Conservation (phyloP, 1,140 invertebrate genomes). For the Procambarus virginalis region DNA sequence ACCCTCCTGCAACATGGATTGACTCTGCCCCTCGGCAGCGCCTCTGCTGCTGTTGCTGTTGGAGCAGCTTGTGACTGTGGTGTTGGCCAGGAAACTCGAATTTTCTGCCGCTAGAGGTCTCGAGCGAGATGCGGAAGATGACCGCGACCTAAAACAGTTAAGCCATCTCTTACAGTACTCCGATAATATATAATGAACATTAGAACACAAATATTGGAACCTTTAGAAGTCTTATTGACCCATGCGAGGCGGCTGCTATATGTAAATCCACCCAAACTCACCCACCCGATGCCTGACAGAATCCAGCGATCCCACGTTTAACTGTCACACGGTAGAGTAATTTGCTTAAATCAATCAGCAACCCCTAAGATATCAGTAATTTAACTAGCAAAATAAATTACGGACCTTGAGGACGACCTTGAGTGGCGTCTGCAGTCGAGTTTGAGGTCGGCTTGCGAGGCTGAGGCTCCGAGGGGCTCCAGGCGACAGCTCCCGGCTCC, state of each 20-base stretch:
- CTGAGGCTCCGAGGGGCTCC: slow-evolving; percentile 48
- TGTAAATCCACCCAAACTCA: too few relatives aligned
- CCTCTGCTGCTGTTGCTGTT: slow-evolving; percentile 6
- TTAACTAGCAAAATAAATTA: too few relatives aligned
- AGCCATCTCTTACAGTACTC: too few relatives aligned
- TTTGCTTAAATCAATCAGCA: too few relatives aligned
- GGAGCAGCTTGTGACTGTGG: slow-evolving; percentile 21
- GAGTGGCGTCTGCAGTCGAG: slow-evolving; percentile 8
- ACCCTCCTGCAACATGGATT: slow-evolving; percentile 23
- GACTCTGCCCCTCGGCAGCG: slow-evolving; percentile 34
- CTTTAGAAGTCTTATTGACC: too few relatives aligned
- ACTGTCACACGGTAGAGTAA: too few relatives aligned
- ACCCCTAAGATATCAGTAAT: too few relatives aligned
- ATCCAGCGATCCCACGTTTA: too few relatives aligned
- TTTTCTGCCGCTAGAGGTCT: slow-evolving; percentile 27
- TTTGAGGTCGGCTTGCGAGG: slow-evolving; percentile 26
- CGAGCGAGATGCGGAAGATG: slow-evolving; percentile 32
- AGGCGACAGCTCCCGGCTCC: background rate
- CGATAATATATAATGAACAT: too few relatives aligned
- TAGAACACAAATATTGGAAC: too few relatives aligned
- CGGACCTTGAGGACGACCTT: slow-evolving; percentile 32
- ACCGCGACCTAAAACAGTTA: slow-evolving; percentile 26
- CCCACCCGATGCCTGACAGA: too few relatives aligned
- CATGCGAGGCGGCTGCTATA: too few relatives aligned
- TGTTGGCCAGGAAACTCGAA: slow-evolving; percentile 1